These are phyloP conservation scores for Semibalanus balanoides DNA, from an alignment of 1,140 invertebrate species.

Conservation along the genomic window DNA sequence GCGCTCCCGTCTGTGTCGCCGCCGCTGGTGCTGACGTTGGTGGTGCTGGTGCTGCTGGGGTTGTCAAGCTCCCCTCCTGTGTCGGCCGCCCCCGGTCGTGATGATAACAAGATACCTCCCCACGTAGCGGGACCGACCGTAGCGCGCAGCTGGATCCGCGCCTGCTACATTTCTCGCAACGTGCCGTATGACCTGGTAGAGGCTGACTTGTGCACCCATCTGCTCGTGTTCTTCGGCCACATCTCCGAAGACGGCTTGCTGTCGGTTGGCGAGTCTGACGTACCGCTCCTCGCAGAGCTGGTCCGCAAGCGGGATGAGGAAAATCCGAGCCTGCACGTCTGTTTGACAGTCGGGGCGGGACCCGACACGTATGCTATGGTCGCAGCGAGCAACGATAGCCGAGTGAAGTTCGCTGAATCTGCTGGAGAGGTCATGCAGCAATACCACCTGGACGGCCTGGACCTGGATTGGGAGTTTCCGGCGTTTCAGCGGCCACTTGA, in stretches of 20 bases:
- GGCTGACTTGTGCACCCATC: neutral
- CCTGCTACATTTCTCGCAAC: neutral
- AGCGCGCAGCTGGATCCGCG: neutral
- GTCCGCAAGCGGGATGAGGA: neutral
- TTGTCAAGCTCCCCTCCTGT: neutral
- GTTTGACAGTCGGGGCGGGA: neutral
- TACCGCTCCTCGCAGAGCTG: neutral
- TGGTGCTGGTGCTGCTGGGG: neutral
- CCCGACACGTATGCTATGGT: neutral
- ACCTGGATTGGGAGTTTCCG: slow-evolving; percentile 2
- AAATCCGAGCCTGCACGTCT: neutral
- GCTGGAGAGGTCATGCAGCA: neutral
- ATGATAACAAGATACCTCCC: neutral
- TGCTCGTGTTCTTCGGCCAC: neutral
- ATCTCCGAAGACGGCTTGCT: neutral
- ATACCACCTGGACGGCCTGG: neutral
- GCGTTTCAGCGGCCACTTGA: neutral
- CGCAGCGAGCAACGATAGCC: neutral
- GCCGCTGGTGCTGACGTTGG: neutral
- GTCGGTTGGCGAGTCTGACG: neutral
- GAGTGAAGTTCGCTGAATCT: neutral
- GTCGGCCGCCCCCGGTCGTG: too few relatives aligned
- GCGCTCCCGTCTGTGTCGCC: too few relatives aligned
- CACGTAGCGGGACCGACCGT: neutral
- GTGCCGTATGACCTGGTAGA: neutral